These are phyloP conservation scores for Flexamia atlantica DNA, from an alignment of 2,888 invertebrate genomes.

Conservation along the genomic window DNA sequence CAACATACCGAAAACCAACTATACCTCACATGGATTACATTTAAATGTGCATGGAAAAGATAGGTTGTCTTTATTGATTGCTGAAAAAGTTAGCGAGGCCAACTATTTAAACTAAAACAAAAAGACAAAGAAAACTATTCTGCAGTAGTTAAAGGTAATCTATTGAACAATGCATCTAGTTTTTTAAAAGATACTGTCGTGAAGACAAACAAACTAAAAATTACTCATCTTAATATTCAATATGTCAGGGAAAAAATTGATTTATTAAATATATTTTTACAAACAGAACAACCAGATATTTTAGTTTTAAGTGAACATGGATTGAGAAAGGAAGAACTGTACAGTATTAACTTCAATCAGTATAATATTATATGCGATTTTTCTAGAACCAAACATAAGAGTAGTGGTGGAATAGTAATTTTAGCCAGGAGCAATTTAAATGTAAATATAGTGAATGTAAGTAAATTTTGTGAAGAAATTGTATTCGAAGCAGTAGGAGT, in stretches of 20 bases:
- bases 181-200: not conserved
- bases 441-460: constrained; percentile 13
- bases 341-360: not conserved
- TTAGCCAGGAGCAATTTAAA: not conserved
- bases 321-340: constrained; percentile 14
- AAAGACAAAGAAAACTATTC: constrained; percentile 8
- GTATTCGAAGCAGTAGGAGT: constrained; percentile 30
- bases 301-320: constrained; percentile 19
- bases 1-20: not conserved
- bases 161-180: not conserved
- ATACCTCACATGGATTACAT: constrained; percentile 7
- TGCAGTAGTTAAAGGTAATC: not conserved
- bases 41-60: not conserved
- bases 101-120: constrained; percentile 13
- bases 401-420: constrained; percentile 21
- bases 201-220: not conserved
- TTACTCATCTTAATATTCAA: not conserved
- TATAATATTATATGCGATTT: constrained; percentile 4
- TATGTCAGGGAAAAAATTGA: constrained; percentile 11
- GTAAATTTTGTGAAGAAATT: not conserved
- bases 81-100: not conserved
- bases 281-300: constrained; percentile 14
- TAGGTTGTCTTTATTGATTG: not conserved
- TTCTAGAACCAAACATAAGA: constrained; percentile 9
- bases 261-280: constrained; percentile 14